Percentiles rank a stretch among this genome's conserved stretches.
These are phyloP conservation scores for Drosophila kanapiae DNA, from an alignment of 1,140 invertebrate species.

Conservation along the genomic window DNA sequence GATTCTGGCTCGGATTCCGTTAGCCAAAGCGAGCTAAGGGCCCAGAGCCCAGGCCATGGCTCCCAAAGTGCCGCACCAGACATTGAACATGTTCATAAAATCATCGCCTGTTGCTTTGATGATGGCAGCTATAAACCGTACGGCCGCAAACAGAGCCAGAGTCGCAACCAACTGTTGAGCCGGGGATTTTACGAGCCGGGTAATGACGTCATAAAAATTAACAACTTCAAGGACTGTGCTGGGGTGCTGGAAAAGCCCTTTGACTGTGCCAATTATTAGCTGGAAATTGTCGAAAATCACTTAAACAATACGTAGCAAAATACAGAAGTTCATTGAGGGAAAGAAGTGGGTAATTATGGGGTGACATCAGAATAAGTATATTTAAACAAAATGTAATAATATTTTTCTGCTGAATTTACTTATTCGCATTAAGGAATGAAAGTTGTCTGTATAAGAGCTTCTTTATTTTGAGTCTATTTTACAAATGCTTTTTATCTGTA, in stretches of 20 bases:
- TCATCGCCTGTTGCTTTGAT: constrained; percentile 69
- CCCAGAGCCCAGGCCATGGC: constrained; percentile 10
- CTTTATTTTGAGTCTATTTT: too few species aligned
- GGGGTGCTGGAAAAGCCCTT: constrained; percentile 41
- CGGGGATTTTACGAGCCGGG: constrained; percentile 79
- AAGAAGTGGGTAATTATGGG: constrained; percentile 35
- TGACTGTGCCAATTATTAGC: constrained; percentile 59
- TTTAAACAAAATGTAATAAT: background rate
- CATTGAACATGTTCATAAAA: constrained; percentile 77
- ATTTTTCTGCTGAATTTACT: too few species aligned
- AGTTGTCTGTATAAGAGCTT: too few species aligned
- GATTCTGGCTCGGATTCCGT: constrained; percentile 48
- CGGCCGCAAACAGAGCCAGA: constrained; percentile 29
- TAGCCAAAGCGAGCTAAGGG: constrained; percentile 2
- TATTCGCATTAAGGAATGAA: too few species aligned
- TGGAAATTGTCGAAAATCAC: constrained; percentile 30
- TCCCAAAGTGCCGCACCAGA: constrained; percentile 33
- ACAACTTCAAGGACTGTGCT: constrained; percentile 65
- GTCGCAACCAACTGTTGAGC: constrained; percentile 75
- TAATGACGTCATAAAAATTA: constrained; percentile 85
- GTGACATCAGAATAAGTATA: background rate
- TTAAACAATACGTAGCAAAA: constrained; percentile 5
- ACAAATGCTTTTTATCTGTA: too few species aligned
- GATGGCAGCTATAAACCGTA: constrained; percentile 47
- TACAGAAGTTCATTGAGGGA: background rate